These are phyloP conservation scores for Bovichtus variegatus DNA, from an alignment of 2,797 vertebrate species.

Conservation along the genomic window DNA sequence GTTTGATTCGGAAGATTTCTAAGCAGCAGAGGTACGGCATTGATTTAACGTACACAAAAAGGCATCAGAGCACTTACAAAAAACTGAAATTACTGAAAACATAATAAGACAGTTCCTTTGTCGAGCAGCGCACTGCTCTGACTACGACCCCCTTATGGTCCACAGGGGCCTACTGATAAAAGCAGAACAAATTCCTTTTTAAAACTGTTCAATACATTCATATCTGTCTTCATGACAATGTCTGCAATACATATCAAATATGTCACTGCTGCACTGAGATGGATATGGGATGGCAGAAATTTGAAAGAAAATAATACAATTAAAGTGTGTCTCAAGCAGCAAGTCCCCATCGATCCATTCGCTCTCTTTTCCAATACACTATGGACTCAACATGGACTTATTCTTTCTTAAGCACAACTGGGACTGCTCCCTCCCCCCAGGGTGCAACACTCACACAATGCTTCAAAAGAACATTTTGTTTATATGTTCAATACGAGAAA, in stretches of 20 bases:
- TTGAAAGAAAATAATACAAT: constrained; percentile 79
- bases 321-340: constrained; percentile 73
- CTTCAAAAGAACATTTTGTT: constrained; percentile 85
- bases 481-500: constrained; percentile 81
- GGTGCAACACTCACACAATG: constrained; percentile 71
- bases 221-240: constrained; percentile 75
- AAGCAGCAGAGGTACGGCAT: constrained; percentile 17
- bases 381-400: constrained; percentile 83
- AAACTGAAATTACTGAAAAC: constrained; percentile 34
- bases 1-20: constrained; percentile 61
- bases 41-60: constrained; percentile 52
- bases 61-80: constrained; percentile 20
- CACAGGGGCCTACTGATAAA: constrained; percentile 48
- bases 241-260: constrained; percentile 77
- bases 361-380: constrained; percentile 77
- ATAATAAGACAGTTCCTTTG: constrained; percentile 36
- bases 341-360: constrained; percentile 72
- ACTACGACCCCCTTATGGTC: constrained; percentile 38
- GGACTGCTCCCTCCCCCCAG: constrained; percentile 60
- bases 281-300: constrained; percentile 74
- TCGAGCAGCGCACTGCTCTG: constrained; percentile 27
- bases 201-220: constrained; percentile 77
- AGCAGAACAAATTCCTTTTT: constrained; percentile 70
- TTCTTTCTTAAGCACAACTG: constrained; percentile 82
- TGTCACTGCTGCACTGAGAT: constrained; percentile 69